Base-by-base conservation (phyloP, 2,797 vertebrate species). In the Parauchenoglanis ngamensis region DNA sequence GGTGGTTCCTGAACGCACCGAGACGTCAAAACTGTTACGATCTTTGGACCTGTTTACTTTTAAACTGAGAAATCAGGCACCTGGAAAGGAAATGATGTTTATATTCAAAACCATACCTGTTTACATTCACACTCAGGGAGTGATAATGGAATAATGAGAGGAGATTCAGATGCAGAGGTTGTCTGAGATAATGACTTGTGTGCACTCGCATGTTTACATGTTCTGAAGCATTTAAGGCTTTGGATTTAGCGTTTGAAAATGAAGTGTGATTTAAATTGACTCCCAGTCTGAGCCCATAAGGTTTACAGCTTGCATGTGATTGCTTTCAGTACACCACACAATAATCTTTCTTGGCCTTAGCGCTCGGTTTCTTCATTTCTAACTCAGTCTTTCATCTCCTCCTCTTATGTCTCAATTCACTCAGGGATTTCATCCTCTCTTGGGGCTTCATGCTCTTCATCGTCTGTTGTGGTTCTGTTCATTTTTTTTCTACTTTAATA, bases 41-140 rank as follows among this genome's bases (percentile, higher is more conserved):
- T 88, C 89, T 89, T 89, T 87, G 63, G 75, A 78, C 59, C 49
- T 88, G 82, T 90, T 90, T 90, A 87, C 76, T 54, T 89, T 87
- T 46, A 86, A 87, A 87, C 65, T 1, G n/a, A 52, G 35, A 15
- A 19, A 59, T 13, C 35, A 40, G 78, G 46, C 31, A 46, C 3
- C 12, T 23, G 7, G 77, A 85, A 57, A 25, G 52, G 31, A 67
- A 70, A 75, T 73, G 0, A 12, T 65, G 68, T 65, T 88, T 67
- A 85, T 77, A 49, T 85, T 85, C 65, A 85, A 76, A 85, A 31
- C 28, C n/a, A 0, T 23, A 52, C n/a, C 67, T 67, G 28, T 77
- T 68, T 35, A 4, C n/a, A 12, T 23, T 61, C 49, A 68, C 52
- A 67, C 57, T 49, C 31, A 2, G 40, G 63, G 6, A 63, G 21